Base-by-base conservation (phyloP, 2,113 vertebrate genomes). In the Ophthalmolycus amberensis region DNA sequence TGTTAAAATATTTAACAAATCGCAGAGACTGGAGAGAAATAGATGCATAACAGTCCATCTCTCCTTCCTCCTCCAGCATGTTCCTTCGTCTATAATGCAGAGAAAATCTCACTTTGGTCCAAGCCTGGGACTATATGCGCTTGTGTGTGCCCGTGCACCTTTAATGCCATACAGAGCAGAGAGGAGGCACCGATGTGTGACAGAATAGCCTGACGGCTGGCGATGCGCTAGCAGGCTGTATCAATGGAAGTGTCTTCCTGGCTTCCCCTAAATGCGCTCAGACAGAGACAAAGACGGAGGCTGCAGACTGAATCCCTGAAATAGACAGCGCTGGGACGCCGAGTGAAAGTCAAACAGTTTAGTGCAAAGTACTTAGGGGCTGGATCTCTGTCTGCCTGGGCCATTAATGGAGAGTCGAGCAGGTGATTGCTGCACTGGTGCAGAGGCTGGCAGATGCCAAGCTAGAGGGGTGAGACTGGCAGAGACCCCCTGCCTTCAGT, bases 271-370 rank as follows among this genome's bases (percentile, higher is more conserved):
- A 91, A 94, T 82, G 83, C 65, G 66, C 75, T 85, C 84, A 83
- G 90, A 94, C 86, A 85, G 75, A 89, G 85, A 90, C 85, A 93
- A 85, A 92, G 89, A 90, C 40, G 20, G 76, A 84, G 54, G 70
- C 85, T 86, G 80, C 81, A 32, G 56, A 72, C 52, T 89, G 88
- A 83, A 88, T 90, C 83, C 58, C 81, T 86, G 71, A 83, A 88
- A 90, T 60, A 75, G 88, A 88, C 84, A 89, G 86, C 71, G 44
- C 65, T 77, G 88, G 69, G 77, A 84, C n/a, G 38, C 75, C 11
- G 67, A 76, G 66, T 56, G 86, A 89, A 88, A 88, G 85, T 88
- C 85, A 89, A 79, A 87, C 75, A 84, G 82, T 83, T 88, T 82
- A 82, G 85, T 14, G 75, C 62, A 82, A 42, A 74, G 85, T 54